Base-by-base conservation (phyloP, 2,888 invertebrate genomes). In the Heliconius ismenius region DNA sequence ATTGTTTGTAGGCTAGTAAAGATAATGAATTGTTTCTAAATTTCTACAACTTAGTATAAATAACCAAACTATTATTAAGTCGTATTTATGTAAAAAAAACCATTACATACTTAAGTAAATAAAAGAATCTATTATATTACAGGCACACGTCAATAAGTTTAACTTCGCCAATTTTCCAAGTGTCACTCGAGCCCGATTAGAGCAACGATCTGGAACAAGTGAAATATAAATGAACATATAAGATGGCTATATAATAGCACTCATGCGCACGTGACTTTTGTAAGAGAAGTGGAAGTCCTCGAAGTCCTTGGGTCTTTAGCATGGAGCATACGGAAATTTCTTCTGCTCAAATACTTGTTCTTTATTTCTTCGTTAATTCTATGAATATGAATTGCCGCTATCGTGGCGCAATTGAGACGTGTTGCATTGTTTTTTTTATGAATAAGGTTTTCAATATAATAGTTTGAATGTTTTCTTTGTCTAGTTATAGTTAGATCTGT, bases 251-350 rank as follows among this genome's bases (percentile, higher is more conserved):
- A 84, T 84, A 80, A 77, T 77, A 79, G 82, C 84, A 82, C 88
- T 90, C 80, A 80, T 82, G 86, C 85, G 90, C 92, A 92, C 92
- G 92, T 92, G 91, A 88, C 88, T 82, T 65, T 83, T 75, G 83
- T 78, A 77, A 81, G 79, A 81, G 81, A 76, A 82, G 76, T 75
- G 73, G 78, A 73, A 67, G 78, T 77, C 32, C 26, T 75, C 60
- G 74, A 78, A 77, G 78, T 78, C 67, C 82, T 81, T 78, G 70
- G 80, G 54, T 58, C 32, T 73, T 60, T n/a, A 67, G 54, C 72
- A 18, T 76, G 68, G 64, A 88, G 82, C 91, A 91, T 91, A 91
- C 90, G 91, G 88, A 73, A 43, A 49, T 72, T 43, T 36, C 43
- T 54, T 72, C 73, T 73, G 62, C 39, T 43, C 43, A 62, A 73